Percentiles rank a stretch among this genome's conserved stretches.
Evolutionary conservation across 2,888 invertebrate genomes (phyloP).

Genomic region (Napeogenes inachia): DNA sequence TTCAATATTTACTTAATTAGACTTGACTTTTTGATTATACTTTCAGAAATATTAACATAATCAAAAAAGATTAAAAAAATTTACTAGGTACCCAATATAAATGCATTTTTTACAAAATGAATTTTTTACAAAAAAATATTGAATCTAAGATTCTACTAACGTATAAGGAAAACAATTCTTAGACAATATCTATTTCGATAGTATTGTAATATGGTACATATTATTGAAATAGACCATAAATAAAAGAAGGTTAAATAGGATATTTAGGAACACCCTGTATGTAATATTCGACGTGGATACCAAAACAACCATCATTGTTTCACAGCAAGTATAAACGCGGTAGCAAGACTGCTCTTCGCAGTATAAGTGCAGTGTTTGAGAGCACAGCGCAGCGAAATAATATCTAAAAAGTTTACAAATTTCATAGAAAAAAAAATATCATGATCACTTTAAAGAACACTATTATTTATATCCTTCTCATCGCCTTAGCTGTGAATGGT

Average conservation of each 20-base stretch:
- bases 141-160: too few relatives aligned
- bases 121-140: too few relatives aligned
- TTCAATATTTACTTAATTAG: too few relatives aligned
- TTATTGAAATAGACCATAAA: not conserved
- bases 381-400: slow-evolving; percentile 12
- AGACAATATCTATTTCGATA: too few relatives aligned
- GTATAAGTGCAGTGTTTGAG: slow-evolving; percentile 18
- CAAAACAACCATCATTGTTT: slow-evolving; percentile 44
- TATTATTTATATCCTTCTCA: slow-evolving; percentile 50
- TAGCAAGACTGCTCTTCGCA: slow-evolving; percentile 25
- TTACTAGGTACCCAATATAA: too few relatives aligned
- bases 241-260: not conserved
- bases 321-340: slow-evolving; percentile 41
- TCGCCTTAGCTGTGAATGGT: slow-evolving; percentile 54
- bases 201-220: too few relatives aligned
- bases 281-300: slow-evolving; percentile 31
- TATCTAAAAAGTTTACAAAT: not conserved
- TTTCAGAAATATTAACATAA: too few relatives aligned
- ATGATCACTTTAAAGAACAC: slow-evolving; percentile 44
- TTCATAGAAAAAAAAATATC: slow-evolving; percentile 11
- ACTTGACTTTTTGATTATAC: too few relatives aligned
- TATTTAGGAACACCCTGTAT: slow-evolving; percentile 32
- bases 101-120: too few relatives aligned
- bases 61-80: too few relatives aligned
- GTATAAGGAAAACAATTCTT: too few relatives aligned